Conservation (phyloP, 2,797 vertebrate genomes). For the Amblyraja radiata region DNA sequence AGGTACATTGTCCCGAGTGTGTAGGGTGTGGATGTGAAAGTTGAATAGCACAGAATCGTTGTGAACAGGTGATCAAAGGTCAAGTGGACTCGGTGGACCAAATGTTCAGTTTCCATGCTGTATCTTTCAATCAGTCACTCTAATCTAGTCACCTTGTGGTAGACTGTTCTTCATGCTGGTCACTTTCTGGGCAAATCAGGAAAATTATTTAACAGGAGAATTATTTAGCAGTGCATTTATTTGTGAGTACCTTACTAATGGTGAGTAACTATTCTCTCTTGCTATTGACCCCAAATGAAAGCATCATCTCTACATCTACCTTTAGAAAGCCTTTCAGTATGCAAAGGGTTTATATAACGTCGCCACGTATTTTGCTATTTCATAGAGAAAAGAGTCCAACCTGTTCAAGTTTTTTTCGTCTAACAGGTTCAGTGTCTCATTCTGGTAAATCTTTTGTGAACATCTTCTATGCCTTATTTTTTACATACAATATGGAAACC, state of each 20-base stretch:
- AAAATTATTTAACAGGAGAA: background rate
- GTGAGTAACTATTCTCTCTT: background rate
- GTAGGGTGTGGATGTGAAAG: too few relatives aligned
- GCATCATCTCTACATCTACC: background rate
- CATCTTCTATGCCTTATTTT: background rate
- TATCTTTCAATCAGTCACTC: too few relatives aligned
- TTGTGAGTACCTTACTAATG: background rate
- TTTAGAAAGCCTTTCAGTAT: background rate
- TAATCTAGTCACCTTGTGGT: background rate
- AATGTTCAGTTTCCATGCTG: too few relatives aligned
- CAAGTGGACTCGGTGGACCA: too few relatives aligned
- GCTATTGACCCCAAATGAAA: background rate
- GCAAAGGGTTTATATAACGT: background rate
- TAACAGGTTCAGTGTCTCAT: background rate
- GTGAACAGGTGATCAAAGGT: too few relatives aligned
- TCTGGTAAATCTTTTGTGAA: background rate
- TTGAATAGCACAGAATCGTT: too few relatives aligned
- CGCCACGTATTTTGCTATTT: background rate
- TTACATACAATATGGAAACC: background rate
- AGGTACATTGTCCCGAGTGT: too few relatives aligned
- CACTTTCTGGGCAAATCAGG: background rate
- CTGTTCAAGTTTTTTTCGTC: background rate
- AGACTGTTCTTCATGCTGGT: background rate
- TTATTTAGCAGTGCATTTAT: background rate
- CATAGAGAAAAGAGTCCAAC: background rate